Base-by-base conservation (phyloP, 1,140 invertebrate genomes). In the Lordiphosa collinella region DNA sequence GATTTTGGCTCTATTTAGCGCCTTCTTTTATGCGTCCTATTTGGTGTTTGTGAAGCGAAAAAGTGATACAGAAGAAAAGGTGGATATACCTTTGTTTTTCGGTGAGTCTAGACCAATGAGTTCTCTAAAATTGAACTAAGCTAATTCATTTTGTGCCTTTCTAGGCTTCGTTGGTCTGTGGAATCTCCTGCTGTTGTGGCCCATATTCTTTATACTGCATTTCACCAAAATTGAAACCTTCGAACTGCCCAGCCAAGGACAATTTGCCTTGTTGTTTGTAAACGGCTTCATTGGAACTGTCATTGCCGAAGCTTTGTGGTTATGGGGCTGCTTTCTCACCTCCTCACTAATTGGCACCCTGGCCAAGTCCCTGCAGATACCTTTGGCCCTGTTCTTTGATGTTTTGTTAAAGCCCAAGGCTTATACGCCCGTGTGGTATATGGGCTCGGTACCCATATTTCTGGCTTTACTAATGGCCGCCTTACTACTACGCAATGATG, bases 11-110 rank as follows among this genome's bases (percentile, higher is more conserved):
- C 88, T 97, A 60, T 90, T 94, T 67, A 96, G 96, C 89, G 94
- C 96, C 52, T 92, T 96, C 80, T 94, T 95, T 65, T 96, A 96
- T 90, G 94, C 96, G 16, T 90, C 92, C 8, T 97, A 96, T 89
- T 90, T 97, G 60, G 96, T 97, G 43, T 93, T 96, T 74, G 90
- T 97, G 1, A 91, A 93, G 72, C 91, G 93, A 75, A 94, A 94
- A 90, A 94, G 96, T 9, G 94, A 95, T 76, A 93, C 95, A 76
- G 96, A 97, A 90, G 95, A 96, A 72, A 95, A 95, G 89, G 92
- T 97, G 86, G 95, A 97, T 89, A 94, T 97, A 88, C 94, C 95
- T 29, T 93, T 97, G 91, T 97, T 97, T 90, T 97, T 97, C 90
- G 96, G 94, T 95, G 89, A 91, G 90, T 73, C 9, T 29, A 34